Conservation (phyloP, 2,797 vertebrate genomes). For the Danionella dracula region DNA sequence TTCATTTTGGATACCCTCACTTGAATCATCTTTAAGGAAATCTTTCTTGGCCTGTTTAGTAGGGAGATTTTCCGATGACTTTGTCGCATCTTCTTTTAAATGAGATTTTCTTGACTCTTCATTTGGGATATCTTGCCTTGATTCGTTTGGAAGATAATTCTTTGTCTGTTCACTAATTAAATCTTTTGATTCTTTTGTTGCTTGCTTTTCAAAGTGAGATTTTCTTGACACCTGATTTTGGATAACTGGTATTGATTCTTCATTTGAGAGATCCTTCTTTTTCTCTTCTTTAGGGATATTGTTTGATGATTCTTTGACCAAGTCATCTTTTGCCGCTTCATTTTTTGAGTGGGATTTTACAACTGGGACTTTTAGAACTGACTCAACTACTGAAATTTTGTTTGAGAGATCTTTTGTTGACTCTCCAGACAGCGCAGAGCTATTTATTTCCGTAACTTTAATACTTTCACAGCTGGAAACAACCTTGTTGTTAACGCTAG, state of each 20-base stretch:
- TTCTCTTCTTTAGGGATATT: not conserved
- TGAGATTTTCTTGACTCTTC: not conserved
- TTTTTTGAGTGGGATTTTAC: too few species aligned
- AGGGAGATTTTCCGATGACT: too few species aligned
- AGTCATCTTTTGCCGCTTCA: too few species aligned
- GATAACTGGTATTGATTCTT: not conserved
- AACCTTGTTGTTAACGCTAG: not conserved
- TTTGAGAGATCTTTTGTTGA: not conserved
- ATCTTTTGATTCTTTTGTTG: not conserved
- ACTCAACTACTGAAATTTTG: too few species aligned
- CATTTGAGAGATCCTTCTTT: not conserved
- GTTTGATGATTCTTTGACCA: too few species aligned
- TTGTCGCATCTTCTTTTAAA: too few species aligned
- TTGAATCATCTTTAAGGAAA: too few species aligned
- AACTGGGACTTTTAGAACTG: too few species aligned
- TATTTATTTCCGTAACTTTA: not conserved
- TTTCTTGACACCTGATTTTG: not conserved
- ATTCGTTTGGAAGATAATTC: not conserved
- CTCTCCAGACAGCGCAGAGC: not conserved
- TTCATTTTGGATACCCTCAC: too few species aligned
- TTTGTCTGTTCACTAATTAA: not conserved
- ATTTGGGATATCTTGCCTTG: not conserved
- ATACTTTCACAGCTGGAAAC: not conserved
- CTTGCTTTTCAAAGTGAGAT: not conserved
- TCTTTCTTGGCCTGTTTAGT: too few species aligned